These are phyloP conservation scores for Galemys pyrenaicus DNA, from an alignment of 2,113 vertebrate species.

Conservation along the genomic window DNA sequence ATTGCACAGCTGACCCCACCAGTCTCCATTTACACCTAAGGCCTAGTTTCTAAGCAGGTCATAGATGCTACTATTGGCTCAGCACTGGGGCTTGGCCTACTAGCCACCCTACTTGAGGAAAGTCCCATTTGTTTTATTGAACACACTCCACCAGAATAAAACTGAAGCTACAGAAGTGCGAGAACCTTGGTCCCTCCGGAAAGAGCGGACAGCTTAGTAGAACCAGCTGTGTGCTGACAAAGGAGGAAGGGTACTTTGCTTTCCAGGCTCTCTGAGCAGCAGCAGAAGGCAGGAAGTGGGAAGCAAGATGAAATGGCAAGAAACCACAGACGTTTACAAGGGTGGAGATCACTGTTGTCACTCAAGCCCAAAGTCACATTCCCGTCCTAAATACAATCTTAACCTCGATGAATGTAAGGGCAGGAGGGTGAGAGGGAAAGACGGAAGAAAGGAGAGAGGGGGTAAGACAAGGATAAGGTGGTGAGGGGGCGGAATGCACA, in stretches of 20 bases:
- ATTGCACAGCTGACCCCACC: background rate
- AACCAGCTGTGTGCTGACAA: background rate
- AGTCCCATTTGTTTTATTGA: background rate
- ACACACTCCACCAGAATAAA: background rate
- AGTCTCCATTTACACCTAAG: background rate
- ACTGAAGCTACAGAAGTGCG: background rate
- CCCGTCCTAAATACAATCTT: background rate
- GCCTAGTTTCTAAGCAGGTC: background rate
- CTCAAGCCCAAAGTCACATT: background rate
- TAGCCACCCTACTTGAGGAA: too few species aligned
- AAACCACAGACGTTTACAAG: background rate
- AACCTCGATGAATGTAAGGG: background rate
- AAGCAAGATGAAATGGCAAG: background rate
- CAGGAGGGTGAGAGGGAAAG: background rate
- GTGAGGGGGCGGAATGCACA: background rate
- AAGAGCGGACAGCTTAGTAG: background rate
- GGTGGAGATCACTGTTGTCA: background rate
- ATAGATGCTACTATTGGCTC: too few species aligned
- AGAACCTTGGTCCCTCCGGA: background rate
- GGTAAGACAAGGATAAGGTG: too few species aligned
- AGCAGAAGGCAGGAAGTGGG: conserved; percentile 19
- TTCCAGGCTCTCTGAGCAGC: background rate
- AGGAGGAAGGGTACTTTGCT: background rate
- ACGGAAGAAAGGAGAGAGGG: background rate
- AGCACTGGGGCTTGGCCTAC: background rate